These are phyloP conservation scores for Stylophora pistillata DNA, from an alignment of 64 coral and sea anemone species.

Conservation along the genomic window DNA sequence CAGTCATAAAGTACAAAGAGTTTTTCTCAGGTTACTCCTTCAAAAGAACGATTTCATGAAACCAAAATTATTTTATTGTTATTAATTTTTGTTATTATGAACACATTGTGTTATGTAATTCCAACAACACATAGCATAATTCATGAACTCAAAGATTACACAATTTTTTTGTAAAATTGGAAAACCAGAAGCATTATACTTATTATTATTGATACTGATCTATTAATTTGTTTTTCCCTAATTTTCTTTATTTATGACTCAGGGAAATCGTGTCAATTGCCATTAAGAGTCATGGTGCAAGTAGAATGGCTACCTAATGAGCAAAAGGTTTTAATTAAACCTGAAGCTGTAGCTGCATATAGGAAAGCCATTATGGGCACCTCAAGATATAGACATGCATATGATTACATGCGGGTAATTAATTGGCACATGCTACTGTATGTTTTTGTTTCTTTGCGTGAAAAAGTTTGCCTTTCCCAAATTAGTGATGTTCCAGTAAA, in stretches of 20 bases:
- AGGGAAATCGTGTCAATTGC: constrained; percentile 48
- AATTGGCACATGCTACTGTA: not conserved
- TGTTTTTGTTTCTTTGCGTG: not conserved
- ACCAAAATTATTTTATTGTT: too few relatives aligned
- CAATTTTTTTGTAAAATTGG: too few relatives aligned
- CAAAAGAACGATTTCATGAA: too few relatives aligned
- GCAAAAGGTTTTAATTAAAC: constrained; percentile 16
- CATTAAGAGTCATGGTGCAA: constrained; percentile 11
- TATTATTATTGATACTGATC: too few relatives aligned
- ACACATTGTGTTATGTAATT: too few relatives aligned
- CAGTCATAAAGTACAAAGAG: too few relatives aligned
- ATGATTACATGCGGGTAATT: constrained; percentile 57
- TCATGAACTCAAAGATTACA: too few relatives aligned
- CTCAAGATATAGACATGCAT: constrained; percentile 25
- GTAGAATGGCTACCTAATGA: constrained; percentile 25
- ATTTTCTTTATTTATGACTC: not conserved
- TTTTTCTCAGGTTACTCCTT: too few relatives aligned
- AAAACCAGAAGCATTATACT: too few relatives aligned
- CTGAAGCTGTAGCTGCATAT: constrained; percentile 38
- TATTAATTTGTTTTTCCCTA: not conserved
- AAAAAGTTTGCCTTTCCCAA: not conserved
- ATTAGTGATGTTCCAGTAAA: not conserved
- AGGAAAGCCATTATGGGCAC: constrained; percentile 34
- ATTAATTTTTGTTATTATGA: too few relatives aligned
- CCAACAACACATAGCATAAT: too few relatives aligned